Evolutionary conservation across 2,113 vertebrate species (phyloP).

Genomic region (Chamaea fasciata): DNA sequence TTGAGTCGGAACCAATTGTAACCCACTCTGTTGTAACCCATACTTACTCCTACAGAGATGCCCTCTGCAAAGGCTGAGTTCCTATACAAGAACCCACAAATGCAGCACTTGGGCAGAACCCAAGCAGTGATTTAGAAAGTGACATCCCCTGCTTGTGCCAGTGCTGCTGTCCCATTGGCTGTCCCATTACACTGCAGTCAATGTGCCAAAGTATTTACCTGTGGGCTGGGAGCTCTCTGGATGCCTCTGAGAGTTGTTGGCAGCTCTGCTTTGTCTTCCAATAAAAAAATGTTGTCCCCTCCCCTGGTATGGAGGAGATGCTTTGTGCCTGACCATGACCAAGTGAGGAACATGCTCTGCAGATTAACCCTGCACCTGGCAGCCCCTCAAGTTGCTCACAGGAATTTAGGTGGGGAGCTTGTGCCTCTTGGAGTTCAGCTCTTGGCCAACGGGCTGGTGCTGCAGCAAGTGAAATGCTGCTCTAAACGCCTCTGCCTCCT

Average conservation of each 20-base stretch:
- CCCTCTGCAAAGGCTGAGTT: neutral
- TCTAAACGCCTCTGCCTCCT: neutral
- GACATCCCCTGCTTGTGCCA: neutral
- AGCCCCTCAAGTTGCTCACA: neutral
- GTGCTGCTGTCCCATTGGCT: neutral
- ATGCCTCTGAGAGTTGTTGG: neutral
- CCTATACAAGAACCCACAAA: neutral
- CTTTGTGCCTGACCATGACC: neutral
- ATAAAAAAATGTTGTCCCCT: neutral
- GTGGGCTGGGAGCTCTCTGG: neutral
- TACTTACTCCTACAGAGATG: neutral
- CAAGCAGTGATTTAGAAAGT: neutral
- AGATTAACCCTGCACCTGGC: neutral
- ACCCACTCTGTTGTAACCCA: neutral
- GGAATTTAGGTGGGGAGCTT: neutral
- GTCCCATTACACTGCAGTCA: neutral
- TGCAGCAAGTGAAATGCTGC: neutral
- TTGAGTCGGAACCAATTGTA: neutral
- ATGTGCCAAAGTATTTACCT: neutral
- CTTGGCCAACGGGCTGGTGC: accelerated
- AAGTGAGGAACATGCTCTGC: neutral
- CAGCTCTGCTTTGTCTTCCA: neutral
- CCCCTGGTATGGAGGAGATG: neutral
- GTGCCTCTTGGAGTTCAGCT: neutral
- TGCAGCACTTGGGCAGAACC: neutral